Evolutionary conservation across 2,113 vertebrate genomes (phyloP).

Genomic region (Pollimyrus isidori): DNA sequence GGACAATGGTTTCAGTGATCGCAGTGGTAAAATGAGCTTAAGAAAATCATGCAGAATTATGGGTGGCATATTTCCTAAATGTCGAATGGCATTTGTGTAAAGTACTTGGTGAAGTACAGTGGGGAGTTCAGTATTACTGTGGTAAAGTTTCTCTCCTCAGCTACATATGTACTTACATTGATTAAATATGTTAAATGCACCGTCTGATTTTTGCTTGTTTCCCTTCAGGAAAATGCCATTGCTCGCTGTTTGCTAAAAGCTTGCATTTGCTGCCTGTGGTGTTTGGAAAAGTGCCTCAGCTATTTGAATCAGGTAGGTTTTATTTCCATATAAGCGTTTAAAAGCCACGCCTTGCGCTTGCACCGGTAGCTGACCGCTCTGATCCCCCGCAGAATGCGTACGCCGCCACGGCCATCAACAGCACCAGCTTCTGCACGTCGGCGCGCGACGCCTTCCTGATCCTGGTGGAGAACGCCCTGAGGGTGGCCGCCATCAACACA

Average conservation of each 20-base stretch:
- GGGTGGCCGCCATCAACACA: constrained; percentile 90
- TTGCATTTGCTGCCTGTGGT: constrained; percentile 97
- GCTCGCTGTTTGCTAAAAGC: constrained; percentile 93
- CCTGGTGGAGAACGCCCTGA: constrained; percentile 87
- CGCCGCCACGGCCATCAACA: constrained; percentile 95
- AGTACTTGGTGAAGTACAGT: neutral
- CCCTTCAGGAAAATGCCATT: constrained; percentile 80
- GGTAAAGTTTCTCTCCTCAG: neutral
- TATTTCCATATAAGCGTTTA: neutral
- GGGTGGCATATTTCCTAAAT: neutral
- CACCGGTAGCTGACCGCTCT: neutral
- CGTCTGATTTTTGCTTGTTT: neutral
- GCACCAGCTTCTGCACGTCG: constrained; percentile 95
- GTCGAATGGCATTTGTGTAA: neutral
- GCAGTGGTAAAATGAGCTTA: neutral
- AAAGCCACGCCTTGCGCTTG: neutral
- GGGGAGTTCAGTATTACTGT: neutral
- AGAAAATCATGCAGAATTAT: neutral
- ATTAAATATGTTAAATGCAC: neutral
- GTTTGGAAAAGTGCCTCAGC: constrained; percentile 92
- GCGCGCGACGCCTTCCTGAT: constrained; percentile 89
- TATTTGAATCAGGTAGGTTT: constrained; percentile 86
- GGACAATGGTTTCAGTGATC: neutral
- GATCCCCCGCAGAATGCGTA: constrained; percentile 77
- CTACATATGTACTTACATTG: neutral